These are phyloP conservation scores for Ailuropoda melanoleuca DNA, from an alignment of 2,113 vertebrate genomes.

Conservation along the genomic window DNA sequence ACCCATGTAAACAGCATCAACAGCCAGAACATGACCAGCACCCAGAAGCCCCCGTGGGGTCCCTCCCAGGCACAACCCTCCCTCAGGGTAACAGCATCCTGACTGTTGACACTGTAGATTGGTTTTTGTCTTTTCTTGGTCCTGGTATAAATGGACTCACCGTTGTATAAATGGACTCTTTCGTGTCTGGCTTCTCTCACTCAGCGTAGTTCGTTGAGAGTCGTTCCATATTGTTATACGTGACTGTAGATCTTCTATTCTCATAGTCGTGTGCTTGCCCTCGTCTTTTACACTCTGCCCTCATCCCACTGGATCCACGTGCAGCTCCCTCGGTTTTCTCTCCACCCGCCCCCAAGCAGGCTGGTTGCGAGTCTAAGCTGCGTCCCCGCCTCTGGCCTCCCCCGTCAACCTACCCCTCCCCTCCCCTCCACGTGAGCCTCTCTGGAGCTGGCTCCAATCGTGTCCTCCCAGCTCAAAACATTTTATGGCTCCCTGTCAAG, in stretches of 20 bases:
- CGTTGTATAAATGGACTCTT: background rate
- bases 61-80: background rate
- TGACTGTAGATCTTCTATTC: background rate
- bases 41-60: fast-evolving
- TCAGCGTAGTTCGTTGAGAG: background rate
- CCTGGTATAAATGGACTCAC: background rate
- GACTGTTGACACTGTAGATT: background rate
- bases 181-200: background rate
- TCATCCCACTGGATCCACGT: background rate
- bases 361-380: background rate
- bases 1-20: background rate
- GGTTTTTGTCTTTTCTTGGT: background rate
- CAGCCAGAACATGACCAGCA: background rate
- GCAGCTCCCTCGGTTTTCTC: background rate
- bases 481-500: background rate
- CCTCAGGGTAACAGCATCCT: background rate
- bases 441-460: background rate
- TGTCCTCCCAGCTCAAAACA: background rate
- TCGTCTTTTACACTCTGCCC: background rate
- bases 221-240: background rate
- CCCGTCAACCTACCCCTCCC: background rate
- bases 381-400: background rate
- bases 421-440: background rate
- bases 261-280: background rate
- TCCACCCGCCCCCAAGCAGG: background rate